Evolutionary conservation across 2,113 vertebrate species (phyloP).

Genomic region (Acanthochromis polyacanthus): DNA sequence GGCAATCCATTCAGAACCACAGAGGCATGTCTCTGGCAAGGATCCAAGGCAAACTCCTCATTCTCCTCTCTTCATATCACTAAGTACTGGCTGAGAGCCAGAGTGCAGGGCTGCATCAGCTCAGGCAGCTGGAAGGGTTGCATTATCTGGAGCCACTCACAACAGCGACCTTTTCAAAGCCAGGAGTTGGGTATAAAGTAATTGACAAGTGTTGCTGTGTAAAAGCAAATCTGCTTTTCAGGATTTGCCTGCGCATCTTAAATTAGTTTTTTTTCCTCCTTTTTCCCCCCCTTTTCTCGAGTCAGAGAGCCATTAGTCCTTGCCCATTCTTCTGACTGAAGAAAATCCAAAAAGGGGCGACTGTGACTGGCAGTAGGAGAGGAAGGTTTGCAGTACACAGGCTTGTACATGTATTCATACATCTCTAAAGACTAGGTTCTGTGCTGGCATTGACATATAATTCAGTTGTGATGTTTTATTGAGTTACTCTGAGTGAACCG

Average conservation of each 20-base stretch:
- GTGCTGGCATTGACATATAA: constrained; percentile 19
- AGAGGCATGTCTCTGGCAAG: constrained; percentile 69
- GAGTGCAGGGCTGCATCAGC: constrained; percentile 55
- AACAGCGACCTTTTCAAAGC: constrained; percentile 60
- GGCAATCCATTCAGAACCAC: constrained; percentile 71
- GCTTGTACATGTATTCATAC: constrained; percentile 45
- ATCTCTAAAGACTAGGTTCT: constrained; percentile 32
- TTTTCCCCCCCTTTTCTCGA: neutral
- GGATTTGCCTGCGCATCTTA: constrained; percentile 26
- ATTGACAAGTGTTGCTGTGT: constrained; percentile 76
- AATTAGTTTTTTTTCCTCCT: neutral
- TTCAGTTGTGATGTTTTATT: constrained; percentile 43
- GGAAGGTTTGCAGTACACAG: constrained; percentile 25
- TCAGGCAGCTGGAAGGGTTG: constrained; percentile 34
- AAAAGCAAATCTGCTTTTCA: constrained; percentile 60
- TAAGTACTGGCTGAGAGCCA: constrained; percentile 73
- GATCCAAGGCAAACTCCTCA: constrained; percentile 72
- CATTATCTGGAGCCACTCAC: constrained; percentile 71
- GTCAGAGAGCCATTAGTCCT: constrained; percentile 36
- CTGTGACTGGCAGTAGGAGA: constrained; percentile 12
- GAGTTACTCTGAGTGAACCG: constrained; percentile 30
- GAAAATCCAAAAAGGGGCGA: constrained; percentile 15
- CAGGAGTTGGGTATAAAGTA: constrained; percentile 53
- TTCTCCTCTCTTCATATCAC: constrained; percentile 69
- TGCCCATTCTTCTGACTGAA: constrained; percentile 48